phyloP scores from a whole-genome alignment of 2,888 invertebrate genomes.

The Gisinianus flammeolus region DNA sequence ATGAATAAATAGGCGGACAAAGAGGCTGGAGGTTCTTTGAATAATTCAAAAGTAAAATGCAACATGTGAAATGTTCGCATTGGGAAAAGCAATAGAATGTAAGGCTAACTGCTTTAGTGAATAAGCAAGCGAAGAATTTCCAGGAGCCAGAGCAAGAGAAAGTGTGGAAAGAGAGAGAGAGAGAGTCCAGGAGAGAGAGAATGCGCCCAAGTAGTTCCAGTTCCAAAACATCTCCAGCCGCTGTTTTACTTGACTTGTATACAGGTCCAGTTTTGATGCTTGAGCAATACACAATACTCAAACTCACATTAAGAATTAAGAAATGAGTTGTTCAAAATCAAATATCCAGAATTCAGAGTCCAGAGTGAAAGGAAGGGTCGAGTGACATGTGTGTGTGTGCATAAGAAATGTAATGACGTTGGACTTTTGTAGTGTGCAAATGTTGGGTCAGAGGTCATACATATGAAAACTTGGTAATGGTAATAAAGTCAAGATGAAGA shows the following conservation, averaged over 20 bases:
- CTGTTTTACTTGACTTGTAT: neutral
- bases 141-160: neutral
- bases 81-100: slow-evolving; percentile 34
- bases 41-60: slow-evolving; percentile 36
- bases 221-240: neutral
- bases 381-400: no score
- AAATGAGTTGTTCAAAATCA: neutral
- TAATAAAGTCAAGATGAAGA: slow-evolving; percentile 33
- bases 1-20: slow-evolving; percentile 39
- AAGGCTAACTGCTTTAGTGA: slow-evolving; percentile 35
- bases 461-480: neutral
- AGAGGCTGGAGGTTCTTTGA: slow-evolving; percentile 36
- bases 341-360: neutral
- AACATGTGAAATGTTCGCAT: slow-evolving; percentile 39
- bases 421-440: no score
- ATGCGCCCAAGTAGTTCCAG: neutral
- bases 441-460: slow-evolving; percentile 26
- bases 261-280: neutral
- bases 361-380: neutral
- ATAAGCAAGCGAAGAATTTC: slow-evolving; percentile 14
- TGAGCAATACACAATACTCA: neutral
- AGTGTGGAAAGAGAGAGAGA: neutral
- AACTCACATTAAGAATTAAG: neutral
- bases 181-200: neutral
- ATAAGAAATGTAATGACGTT: no score